Conservation (phyloP, 2,888 invertebrate species). For the Liposcelis brunnea region DNA sequence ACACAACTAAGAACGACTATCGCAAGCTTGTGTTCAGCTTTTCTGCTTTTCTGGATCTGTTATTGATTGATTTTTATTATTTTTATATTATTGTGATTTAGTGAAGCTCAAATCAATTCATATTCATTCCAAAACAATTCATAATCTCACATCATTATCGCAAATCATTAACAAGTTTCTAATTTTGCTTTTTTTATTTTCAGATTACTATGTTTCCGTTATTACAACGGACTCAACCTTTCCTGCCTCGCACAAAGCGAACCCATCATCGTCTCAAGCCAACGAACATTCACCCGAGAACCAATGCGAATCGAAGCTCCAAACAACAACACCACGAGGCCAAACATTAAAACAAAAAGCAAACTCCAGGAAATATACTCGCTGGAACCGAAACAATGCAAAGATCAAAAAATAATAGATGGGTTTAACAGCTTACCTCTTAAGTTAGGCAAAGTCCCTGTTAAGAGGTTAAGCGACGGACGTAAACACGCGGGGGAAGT, state of each 20-base stretch:
- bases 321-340: neutral
- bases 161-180: no score
- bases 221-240: slow-evolving; percentile 45
- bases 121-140: no score
- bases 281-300: slow-evolving; percentile 4
- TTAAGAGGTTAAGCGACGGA: neutral
- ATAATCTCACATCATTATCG: no score
- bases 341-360: neutral
- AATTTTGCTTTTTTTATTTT: slow-evolving; percentile 9
- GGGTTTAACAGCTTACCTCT: slow-evolving; percentile 3
- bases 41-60: no score
- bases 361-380: slow-evolving; percentile 3
- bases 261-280: slow-evolving; percentile 32
- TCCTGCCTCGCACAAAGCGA: slow-evolving; percentile 47
- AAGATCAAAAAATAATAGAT: neutral
- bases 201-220: slow-evolving; percentile 43
- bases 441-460: neutral
- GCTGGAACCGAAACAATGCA: neutral
- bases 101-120: no score
- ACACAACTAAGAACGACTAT: no score
- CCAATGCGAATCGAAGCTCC: slow-evolving; percentile 2
- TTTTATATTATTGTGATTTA: no score
- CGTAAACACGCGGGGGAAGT: neutral
- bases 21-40: no score
- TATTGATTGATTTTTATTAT: no score